Percentiles rank a stretch among this genome's conserved stretches.
Evolutionary conservation across 37 sponge, comb jelly and placozoan species (phyloP).

Genomic region (Trichoplax adhaerens): DNA sequence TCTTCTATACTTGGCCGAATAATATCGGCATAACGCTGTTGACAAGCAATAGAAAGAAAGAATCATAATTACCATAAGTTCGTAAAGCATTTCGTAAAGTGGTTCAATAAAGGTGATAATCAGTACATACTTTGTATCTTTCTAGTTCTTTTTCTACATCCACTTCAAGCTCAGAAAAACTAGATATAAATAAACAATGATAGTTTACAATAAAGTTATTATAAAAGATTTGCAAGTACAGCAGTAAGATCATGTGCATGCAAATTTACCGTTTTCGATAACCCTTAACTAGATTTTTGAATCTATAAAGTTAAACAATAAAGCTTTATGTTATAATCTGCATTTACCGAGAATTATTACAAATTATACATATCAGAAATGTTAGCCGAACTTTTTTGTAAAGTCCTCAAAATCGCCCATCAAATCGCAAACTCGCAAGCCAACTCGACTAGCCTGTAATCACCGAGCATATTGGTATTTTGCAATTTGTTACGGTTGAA

Average conservation of each 20-base stretch:
- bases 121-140: slow-evolving; percentile 23
- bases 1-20: slow-evolving; percentile 65
- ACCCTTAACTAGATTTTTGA: slow-evolving; percentile 19
- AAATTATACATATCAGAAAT: slow-evolving; percentile 2
- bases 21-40: slow-evolving; percentile 23
- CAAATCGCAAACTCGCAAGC: slow-evolving; percentile 73
- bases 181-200: neutral
- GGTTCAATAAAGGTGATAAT: neutral
- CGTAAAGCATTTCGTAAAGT: no score
- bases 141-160: slow-evolving; percentile 40
- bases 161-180: slow-evolving; percentile 41
- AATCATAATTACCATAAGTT: no score
- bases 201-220: no score
- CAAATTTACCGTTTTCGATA: slow-evolving; percentile 11
- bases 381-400: slow-evolving; percentile 20
- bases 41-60: neutral
- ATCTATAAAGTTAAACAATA: slow-evolving; percentile 5
- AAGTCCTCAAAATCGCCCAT: slow-evolving; percentile 29
- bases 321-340: slow-evolving; percentile 4
- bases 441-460: slow-evolving; percentile 24
- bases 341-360: neutral
- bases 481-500: neutral
- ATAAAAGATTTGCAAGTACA: neutral
- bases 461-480: neutral
- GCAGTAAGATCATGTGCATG: neutral